phyloP scores from a whole-genome alignment of 1,140 invertebrate species.

The Cyclargus thomasi region DNA sequence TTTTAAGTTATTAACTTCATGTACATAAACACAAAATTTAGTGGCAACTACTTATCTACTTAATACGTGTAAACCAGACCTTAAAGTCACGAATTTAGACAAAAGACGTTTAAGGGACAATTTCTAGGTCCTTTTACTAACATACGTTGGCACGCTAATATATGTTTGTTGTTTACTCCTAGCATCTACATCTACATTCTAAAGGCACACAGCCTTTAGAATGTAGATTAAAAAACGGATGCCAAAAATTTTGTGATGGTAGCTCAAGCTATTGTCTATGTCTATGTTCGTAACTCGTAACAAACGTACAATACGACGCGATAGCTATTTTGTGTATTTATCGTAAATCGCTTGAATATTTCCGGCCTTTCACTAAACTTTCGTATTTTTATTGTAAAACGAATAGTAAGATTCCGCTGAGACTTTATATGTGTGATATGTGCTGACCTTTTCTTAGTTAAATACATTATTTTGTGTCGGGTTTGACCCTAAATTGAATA shows the following conservation, averaged over 20 bases:
- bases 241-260: not conserved
- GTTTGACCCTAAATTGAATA: not conserved
- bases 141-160: too few relatives aligned
- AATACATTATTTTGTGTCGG: conserved; percentile 1
- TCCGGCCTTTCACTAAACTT: conserved; percentile 25
- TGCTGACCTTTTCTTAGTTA: not conserved
- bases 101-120: too few relatives aligned
- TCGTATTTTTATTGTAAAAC: conserved; percentile 21
- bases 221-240: too few relatives aligned
- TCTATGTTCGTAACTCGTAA: not conserved
- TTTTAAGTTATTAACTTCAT: too few relatives aligned
- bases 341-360: not conserved
- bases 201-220: too few relatives aligned
- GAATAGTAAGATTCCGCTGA: conserved; percentile 7
- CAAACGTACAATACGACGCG: not conserved
- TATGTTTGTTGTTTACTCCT: too few relatives aligned
- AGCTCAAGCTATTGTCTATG: not conserved
- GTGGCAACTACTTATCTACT: too few relatives aligned
- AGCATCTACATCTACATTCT: too few relatives aligned
- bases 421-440: not conserved
- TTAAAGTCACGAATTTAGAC: too few relatives aligned
- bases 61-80: too few relatives aligned
- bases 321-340: conserved; percentile 3
- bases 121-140: too few relatives aligned
- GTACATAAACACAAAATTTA: too few relatives aligned